Conservation (phyloP, 2,888 invertebrate genomes). For the Epirrita christyi region DNA sequence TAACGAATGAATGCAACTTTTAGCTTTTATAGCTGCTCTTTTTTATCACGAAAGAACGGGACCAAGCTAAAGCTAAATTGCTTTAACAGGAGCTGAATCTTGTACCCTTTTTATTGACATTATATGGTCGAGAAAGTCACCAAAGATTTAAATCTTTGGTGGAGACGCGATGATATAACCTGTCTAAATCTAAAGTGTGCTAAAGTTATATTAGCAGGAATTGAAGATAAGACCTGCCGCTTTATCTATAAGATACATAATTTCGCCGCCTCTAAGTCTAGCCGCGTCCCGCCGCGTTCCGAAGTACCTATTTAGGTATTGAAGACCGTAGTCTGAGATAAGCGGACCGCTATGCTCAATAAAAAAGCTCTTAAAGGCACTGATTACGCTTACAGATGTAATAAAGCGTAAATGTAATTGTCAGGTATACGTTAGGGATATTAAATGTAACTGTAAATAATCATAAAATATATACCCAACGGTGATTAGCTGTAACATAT, state of each 20-base stretch:
- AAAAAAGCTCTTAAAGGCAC: slow-evolving; percentile 29
- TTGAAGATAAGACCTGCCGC: not conserved
- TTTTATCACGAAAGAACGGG: too few species aligned
- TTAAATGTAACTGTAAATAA: slow-evolving; percentile 10
- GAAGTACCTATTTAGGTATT: not conserved
- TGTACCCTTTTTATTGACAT: too few species aligned
- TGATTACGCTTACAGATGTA: slow-evolving; percentile 21
- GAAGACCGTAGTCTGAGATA: slow-evolving; percentile 7
- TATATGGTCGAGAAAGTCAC: too few species aligned
- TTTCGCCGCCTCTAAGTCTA: slow-evolving; percentile 12
- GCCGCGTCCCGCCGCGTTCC: slow-evolving; percentile 3
- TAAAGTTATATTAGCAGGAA: too few species aligned
- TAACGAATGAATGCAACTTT: too few species aligned
- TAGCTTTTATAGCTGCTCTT: too few species aligned
- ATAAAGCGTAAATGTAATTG: slow-evolving; percentile 22
- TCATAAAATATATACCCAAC: not conserved
- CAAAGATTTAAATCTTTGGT: too few species aligned
- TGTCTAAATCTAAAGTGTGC: too few species aligned
- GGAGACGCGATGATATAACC: too few species aligned
- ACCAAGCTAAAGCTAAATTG: too few species aligned
- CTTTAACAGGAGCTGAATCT: too few species aligned
- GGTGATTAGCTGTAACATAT: too few species aligned
- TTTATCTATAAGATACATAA: not conserved
- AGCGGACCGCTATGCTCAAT: slow-evolving; percentile 16
- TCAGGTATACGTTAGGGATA: slow-evolving; percentile 1